Conservation (phyloP, 2,113 vertebrate genomes). For the Irena cyanogastra region DNA sequence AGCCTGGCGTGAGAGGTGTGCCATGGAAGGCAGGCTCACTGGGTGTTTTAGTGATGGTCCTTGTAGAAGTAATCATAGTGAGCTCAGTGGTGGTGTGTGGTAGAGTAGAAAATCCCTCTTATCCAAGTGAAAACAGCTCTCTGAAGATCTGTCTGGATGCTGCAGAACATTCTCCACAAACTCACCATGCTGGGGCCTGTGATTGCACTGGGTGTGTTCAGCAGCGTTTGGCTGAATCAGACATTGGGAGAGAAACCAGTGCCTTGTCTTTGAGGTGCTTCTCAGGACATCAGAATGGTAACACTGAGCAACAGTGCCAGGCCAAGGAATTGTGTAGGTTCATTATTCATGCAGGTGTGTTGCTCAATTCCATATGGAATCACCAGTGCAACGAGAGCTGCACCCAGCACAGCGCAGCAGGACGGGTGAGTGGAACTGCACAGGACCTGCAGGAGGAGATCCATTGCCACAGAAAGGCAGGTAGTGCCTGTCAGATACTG, state of each 20-base stretch:
- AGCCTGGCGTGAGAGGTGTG: neutral
- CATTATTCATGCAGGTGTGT: neutral
- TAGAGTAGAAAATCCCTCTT: neutral
- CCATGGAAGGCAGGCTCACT: neutral
- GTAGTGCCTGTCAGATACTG: neutral
- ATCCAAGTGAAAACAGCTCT: neutral
- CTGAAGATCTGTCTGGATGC: neutral
- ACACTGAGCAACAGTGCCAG: neutral
- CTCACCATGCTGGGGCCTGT: neutral
- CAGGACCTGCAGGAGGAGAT: neutral
- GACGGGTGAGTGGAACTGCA: neutral
- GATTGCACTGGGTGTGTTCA: neutral
- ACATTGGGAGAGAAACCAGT: neutral
- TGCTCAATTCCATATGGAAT: neutral
- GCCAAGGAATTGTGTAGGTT: neutral
- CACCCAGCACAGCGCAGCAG: neutral
- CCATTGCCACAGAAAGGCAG: neutral
- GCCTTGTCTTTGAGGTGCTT: neutral
- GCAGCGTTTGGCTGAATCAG: accelerated
- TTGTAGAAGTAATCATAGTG: neutral
- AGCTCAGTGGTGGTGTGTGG: neutral
- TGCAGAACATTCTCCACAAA: neutral
- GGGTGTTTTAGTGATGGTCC: neutral
- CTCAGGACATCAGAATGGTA: neutral
- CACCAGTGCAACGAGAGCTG: neutral